phyloP scores from a whole-genome alignment of 1,140 invertebrate species.

The Formica selysi region DNA sequence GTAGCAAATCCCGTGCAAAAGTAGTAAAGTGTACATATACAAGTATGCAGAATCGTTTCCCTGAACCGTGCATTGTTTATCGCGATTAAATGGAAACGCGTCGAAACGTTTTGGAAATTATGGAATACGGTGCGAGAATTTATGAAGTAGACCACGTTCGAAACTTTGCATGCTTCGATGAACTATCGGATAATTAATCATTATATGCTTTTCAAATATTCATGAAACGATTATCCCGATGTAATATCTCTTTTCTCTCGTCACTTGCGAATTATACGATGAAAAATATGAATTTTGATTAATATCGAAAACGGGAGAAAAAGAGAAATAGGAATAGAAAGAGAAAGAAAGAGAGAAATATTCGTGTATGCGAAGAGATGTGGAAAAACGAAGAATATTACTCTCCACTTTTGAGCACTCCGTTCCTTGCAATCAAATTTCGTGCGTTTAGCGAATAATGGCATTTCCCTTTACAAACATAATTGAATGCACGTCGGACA shows the following conservation, averaged over 20 bases:
- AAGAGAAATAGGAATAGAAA: neutral
- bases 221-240: conserved; percentile 21
- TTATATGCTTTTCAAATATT: conserved; percentile 40
- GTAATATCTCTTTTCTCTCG: neutral
- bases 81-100: conserved; percentile 47
- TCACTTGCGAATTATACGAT: neutral
- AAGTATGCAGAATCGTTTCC: neutral
- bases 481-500: conserved; percentile 53
- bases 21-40: neutral
- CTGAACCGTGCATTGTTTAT: conserved; percentile 25
- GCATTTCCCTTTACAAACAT: conserved; percentile 36
- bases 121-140: conserved; percentile 22
- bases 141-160: conserved; percentile 21
- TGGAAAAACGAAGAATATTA: conserved; percentile 16
- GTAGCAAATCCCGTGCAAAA: neutral
- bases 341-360: neutral
- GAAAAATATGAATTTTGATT: conserved; percentile 15
- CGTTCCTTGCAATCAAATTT: conserved; percentile 52
- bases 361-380: neutral
- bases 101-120: conserved; percentile 54
- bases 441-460: conserved; percentile 52
- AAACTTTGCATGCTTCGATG: conserved; percentile 19
- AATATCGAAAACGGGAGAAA: neutral
- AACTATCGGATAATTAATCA: conserved; percentile 30
- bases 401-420: neutral